A percentile compares a stretch with the other conserved stretches of the same genome.
These are phyloP conservation scores for Amia ocellicauda DNA, from an alignment of 2,113 vertebrate genomes.

Conservation along the genomic window DNA sequence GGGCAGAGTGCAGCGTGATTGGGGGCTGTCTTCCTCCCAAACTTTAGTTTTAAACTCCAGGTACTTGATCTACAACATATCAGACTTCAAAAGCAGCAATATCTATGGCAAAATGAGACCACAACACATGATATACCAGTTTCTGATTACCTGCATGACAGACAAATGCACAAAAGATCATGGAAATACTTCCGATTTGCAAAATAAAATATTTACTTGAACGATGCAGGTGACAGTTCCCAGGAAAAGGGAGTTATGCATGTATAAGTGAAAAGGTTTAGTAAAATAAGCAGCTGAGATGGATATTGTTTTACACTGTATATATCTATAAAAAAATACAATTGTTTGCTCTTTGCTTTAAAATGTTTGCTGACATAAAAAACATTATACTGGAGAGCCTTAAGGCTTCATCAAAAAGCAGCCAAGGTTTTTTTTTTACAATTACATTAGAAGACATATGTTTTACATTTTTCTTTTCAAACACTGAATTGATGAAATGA, in stretches of 20 bases:
- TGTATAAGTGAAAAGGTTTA: too few relatives aligned
- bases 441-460: slow-evolving; percentile 44
- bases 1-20: too few relatives aligned
- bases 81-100: background rate
- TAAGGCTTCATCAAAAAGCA: slow-evolving; percentile 9
- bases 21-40: too few relatives aligned
- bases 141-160: background rate
- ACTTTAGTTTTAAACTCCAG: too few relatives aligned
- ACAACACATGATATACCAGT: background rate
- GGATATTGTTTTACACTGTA: too few relatives aligned
- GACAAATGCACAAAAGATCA: background rate
- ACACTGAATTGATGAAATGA: slow-evolving; percentile 27
- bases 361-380: too few relatives aligned
- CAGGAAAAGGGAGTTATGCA: too few relatives aligned
- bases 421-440: slow-evolving; percentile 24
- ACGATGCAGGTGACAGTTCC: too few relatives aligned
- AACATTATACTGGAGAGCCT: background rate
- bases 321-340: too few relatives aligned
- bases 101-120: background rate
- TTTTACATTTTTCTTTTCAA: slow-evolving; percentile 56
- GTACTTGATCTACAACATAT: background rate
- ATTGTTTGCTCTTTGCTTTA: too few relatives aligned
- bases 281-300: too few relatives aligned
- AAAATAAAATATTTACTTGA: background rate
- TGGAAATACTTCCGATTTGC: background rate